Conservation (phyloP, 2,797 vertebrate species). For the Peromyscus attwateri region DNA sequence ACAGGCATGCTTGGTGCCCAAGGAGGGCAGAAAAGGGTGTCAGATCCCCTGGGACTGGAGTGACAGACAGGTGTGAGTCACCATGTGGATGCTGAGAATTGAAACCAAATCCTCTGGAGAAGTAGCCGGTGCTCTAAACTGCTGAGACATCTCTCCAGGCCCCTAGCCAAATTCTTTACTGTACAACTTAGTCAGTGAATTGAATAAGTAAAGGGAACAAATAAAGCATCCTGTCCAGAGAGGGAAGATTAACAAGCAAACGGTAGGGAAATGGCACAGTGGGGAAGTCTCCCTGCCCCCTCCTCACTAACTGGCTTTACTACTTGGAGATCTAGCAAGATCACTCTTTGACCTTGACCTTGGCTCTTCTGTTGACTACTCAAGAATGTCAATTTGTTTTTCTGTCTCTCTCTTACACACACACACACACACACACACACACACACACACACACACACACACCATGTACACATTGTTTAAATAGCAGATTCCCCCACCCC, state of each 20-base stretch:
- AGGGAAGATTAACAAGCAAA: neutral
- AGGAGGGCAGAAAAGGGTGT: neutral
- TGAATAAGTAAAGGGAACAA: neutral
- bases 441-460: neutral
- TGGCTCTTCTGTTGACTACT: neutral
- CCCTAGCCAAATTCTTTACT: neutral
- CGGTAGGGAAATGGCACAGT: neutral
- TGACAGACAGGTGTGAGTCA: neutral
- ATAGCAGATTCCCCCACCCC: too few relatives aligned
- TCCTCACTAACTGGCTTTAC: neutral
- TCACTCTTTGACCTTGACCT: neutral
- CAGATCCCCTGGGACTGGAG: neutral
- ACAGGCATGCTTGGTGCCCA: neutral
- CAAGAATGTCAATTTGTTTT: neutral
- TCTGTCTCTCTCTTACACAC: neutral
- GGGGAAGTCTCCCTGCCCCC: neutral
- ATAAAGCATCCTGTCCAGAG: neutral
- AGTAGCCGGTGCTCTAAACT: neutral
- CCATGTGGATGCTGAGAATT: neutral
- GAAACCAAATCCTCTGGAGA: neutral
- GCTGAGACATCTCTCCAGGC: neutral
- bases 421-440: neutral
- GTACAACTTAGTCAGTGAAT: neutral
- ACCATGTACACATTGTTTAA: neutral
- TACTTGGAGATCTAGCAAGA: neutral